Base-by-base conservation (phyloP, 2,888 invertebrate species). In the Phortica magna region DNA sequence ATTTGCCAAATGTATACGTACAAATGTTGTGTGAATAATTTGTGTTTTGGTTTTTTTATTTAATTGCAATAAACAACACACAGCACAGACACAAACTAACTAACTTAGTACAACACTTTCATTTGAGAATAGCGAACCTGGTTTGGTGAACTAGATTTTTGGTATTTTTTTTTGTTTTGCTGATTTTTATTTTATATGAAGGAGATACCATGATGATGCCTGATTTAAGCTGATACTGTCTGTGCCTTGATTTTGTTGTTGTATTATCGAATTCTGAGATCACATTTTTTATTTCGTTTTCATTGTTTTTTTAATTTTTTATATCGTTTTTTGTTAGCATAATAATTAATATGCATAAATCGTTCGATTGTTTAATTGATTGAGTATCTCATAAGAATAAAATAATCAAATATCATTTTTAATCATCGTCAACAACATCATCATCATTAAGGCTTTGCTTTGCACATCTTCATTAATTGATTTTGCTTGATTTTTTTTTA, bases 271-370 rank as follows among this genome's bases (percentile, higher is more conserved):
- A 61, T 53, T 78, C 72, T 80, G 76, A 17, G 64, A 55, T 14
- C 31, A 75, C 65, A 73, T 74, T 73, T 41, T 57, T 75, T 22
- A 48, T 39, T 67, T 55, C 22, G 73, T 76, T 76, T 74, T 53
- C 76, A 71, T 67, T 83, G 77, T 76, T 80, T 77, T 79, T 77
- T 82, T 81, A 77, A 79, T 48, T 48, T 31, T 31, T 31, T 1
- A 31, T 31, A 31, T 4, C 31, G 31, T 0, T 31, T 31, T 31
- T 31, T 31, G n/a, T 31, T 2, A 31, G 31, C 31, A 31, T 31
- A 31, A 31, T 81, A 78, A 82, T 82, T 84, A 86, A 84, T 79
- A 84, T 84, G 82, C 80, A 80, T 80, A 83, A 79, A 78, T 79
- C 77, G 82, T 81, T 82, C 78, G 81, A 78, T 84, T 80, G 82